phyloP scores from a whole-genome alignment of 2,888 invertebrate species.

The Miltochrista miniata region DNA sequence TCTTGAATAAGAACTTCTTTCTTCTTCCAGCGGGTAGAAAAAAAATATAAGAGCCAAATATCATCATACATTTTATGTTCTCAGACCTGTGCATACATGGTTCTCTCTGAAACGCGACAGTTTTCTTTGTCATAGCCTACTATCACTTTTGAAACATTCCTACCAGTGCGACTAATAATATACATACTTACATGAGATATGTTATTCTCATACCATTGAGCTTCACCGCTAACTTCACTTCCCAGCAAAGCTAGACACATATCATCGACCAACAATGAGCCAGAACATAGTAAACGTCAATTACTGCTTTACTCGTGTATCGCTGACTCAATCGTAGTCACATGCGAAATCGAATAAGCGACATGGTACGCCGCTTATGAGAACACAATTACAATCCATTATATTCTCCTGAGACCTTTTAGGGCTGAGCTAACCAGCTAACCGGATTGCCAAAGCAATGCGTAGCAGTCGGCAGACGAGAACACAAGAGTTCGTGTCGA shows the following conservation, averaged over 20 bases:
- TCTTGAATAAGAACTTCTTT: no score
- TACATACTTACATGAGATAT: neutral
- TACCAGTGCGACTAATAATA: no score
- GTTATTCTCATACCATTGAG: constrained; percentile 11
- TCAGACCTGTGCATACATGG: no score
- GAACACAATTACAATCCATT: constrained; percentile 80
- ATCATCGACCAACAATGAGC: constrained; percentile 49
- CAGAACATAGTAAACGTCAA: constrained; percentile 63
- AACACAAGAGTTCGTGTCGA: constrained; percentile 60
- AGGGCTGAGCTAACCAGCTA: constrained; percentile 62
- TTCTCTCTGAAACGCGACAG: no score
- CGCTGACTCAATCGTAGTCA: constrained; percentile 70
- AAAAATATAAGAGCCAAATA: no score
- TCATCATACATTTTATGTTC: no score
- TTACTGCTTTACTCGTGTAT: constrained; percentile 66
- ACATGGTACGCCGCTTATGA: constrained; percentile 69
- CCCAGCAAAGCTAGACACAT: constrained; percentile 37
- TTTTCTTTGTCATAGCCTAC: no score
- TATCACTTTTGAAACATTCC: no score
- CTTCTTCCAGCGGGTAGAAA: no score
- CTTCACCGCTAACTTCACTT: constrained; percentile 28
- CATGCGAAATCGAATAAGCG: constrained; percentile 55
- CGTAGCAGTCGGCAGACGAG: constrained; percentile 54
- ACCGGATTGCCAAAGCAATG: constrained; percentile 45
- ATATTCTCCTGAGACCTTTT: constrained; percentile 72